Evolutionary conservation across 92 coral and sea anemone species (phyloP).

Genomic region (Actinernus sp.): DNA sequence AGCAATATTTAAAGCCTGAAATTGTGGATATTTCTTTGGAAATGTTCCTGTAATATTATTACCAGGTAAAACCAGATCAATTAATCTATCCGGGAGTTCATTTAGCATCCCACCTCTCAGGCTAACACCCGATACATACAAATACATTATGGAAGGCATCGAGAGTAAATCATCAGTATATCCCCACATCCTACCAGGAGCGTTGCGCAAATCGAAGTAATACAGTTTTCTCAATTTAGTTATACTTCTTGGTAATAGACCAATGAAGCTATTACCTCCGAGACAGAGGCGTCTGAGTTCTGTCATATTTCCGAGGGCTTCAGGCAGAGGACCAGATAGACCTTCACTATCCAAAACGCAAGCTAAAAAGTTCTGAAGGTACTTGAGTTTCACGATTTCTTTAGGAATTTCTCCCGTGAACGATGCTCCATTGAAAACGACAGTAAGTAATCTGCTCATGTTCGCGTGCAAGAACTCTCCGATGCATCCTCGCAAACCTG

Average conservation of each 20-base stretch:
- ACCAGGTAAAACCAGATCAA: slow-evolving; percentile 31
- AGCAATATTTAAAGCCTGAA: slow-evolving; percentile 39
- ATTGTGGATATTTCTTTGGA: slow-evolving; percentile 5
- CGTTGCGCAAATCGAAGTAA: slow-evolving; percentile 41
- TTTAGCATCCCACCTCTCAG: slow-evolving; percentile 48
- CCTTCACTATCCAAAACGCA: slow-evolving; percentile 36
- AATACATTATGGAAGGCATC: slow-evolving; percentile 10
- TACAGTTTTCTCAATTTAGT: slow-evolving; percentile 18
- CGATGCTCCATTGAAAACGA: slow-evolving; percentile 10
- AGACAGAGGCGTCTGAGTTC: slow-evolving; percentile 36
- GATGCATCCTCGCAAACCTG: slow-evolving; percentile 30
- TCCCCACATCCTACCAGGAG: slow-evolving; percentile 51
- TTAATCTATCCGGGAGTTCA: slow-evolving; percentile 4
- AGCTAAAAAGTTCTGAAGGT: slow-evolving; percentile 39
- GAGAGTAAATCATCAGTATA: slow-evolving; percentile 27
- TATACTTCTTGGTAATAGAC: slow-evolving; percentile 55
- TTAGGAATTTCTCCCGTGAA: slow-evolving; percentile 34
- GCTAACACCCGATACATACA: slow-evolving; percentile 49
- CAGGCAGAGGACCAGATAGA: slow-evolving; percentile 49
- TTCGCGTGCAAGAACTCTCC: slow-evolving; percentile 40
- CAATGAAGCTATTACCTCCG: slow-evolving; percentile 52
- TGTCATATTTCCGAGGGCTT: slow-evolving; percentile 57
- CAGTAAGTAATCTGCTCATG: slow-evolving; percentile 40
- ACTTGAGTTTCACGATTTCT: slow-evolving; percentile 12
- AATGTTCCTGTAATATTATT: slow-evolving; percentile 50